Conservation (phyloP, 2,113 vertebrate genomes). For the Bubalus kerabau region DNA sequence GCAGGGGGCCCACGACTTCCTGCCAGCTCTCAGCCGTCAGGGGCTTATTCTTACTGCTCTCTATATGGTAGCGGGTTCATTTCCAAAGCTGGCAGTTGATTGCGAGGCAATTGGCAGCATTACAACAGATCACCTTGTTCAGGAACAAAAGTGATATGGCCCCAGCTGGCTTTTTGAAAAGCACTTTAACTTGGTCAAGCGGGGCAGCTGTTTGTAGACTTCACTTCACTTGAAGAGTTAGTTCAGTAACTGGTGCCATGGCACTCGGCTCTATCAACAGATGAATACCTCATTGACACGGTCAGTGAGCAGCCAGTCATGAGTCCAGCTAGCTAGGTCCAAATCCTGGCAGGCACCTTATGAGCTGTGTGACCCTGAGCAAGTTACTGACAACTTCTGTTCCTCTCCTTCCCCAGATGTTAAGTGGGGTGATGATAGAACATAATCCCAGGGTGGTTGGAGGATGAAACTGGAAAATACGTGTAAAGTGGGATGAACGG, state of each 20-base stretch:
- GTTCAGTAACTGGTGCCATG: neutral
- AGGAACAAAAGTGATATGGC: neutral
- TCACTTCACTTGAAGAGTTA: neutral
- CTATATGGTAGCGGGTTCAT: neutral
- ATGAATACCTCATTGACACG: neutral
- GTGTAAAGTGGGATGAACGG: neutral
- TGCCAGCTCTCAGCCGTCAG: neutral
- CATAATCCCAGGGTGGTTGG: neutral
- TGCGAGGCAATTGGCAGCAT: slow-evolving; percentile 30
- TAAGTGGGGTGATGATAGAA: neutral
- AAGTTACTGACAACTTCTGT: neutral
- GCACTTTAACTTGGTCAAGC: neutral
- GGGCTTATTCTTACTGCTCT: neutral
- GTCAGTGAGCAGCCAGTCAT: neutral
- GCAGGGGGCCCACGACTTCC: neutral
- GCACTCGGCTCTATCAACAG: neutral
- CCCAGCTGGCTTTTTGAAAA: neutral
- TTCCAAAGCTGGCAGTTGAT: neutral
- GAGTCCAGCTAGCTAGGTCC: neutral
- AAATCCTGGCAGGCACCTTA: neutral
- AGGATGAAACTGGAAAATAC: neutral
- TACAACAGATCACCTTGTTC: slow-evolving; percentile 5
- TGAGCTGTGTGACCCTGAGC: neutral
- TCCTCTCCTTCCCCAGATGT: neutral
- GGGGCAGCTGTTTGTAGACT: neutral